phyloP scores from a whole-genome alignment of 2,113 vertebrate species.

The Rhinichthys klamathensis region DNA sequence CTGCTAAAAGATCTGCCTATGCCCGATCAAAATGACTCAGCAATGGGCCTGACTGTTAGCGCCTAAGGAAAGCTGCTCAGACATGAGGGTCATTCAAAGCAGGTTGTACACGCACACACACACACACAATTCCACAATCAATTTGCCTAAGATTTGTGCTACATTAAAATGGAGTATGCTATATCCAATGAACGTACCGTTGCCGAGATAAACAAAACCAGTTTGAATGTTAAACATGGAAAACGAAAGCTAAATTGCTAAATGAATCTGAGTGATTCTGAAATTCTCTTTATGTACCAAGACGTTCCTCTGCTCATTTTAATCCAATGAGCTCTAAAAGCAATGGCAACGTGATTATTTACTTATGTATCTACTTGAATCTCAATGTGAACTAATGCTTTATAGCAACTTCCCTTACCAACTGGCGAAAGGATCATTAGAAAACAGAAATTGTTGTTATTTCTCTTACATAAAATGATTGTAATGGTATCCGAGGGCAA shows the following conservation, averaged over 20 bases:
- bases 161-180: constrained; percentile 18
- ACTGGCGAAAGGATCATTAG: constrained; percentile 3
- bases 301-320: background rate
- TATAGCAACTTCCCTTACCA: background rate
- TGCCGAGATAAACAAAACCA: constrained; percentile 22
- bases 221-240: constrained; percentile 7
- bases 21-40: constrained; percentile 66
- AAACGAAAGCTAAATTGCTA: constrained; percentile 34
- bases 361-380: background rate
- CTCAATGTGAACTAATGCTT: background rate
- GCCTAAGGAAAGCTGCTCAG: constrained; percentile 59
- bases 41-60: constrained; percentile 56
- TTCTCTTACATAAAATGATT: background rate
- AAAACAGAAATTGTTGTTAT: background rate
- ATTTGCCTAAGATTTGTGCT: background rate
- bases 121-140: background rate
- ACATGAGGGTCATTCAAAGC: constrained; percentile 43
- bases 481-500: background rate
- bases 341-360: background rate
- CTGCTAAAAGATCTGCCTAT: constrained; percentile 55
- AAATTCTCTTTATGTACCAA: background rate
- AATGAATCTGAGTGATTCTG: constrained; percentile 11
- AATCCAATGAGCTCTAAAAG: constrained; percentile 11
- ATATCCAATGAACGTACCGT: background rate
- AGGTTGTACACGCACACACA: constrained; percentile 20